phyloP scores from a whole-genome alignment of 2,888 invertebrate genomes.

The Mythimna loreyi region DNA sequence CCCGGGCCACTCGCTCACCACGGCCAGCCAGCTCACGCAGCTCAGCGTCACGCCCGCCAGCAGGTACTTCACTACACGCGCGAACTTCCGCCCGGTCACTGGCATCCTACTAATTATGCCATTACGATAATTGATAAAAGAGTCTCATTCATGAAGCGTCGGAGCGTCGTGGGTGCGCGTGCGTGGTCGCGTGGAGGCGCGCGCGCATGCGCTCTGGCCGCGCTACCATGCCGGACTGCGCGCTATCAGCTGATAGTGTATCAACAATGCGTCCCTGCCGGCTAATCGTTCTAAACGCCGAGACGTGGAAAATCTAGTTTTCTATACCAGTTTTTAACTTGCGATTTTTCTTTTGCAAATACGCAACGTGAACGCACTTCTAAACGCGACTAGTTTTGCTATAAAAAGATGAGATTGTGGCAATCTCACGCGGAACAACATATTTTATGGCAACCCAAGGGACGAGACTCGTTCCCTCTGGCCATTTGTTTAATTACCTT shows the following conservation, averaged over 20 bases:
- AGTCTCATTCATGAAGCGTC: slow-evolving; percentile 53
- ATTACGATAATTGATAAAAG: slow-evolving; percentile 61
- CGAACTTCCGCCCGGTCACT: slow-evolving; percentile 77
- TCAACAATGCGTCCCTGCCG: slow-evolving; percentile 86
- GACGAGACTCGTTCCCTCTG: slow-evolving; percentile 69
- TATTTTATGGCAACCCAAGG: slow-evolving; percentile 75
- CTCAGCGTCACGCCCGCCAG: slow-evolving; percentile 84
- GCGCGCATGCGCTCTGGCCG: slow-evolving; percentile 86
- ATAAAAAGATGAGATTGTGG: slow-evolving; percentile 80
- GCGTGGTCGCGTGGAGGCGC: slow-evolving; percentile 67
- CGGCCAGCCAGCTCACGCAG: slow-evolving; percentile 86
- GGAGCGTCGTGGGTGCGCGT: slow-evolving; percentile 56
- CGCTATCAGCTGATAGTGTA: slow-evolving; percentile 88
- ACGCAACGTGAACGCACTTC: slow-evolving; percentile 75
- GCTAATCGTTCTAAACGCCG: slow-evolving; percentile 87
- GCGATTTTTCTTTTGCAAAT: slow-evolving; percentile 74
- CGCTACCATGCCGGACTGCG: slow-evolving; percentile 88
- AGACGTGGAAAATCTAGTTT: slow-evolving; percentile 88
- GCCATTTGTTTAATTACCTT: slow-evolving; percentile 81
- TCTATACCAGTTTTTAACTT: slow-evolving; percentile 82
- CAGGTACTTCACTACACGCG: slow-evolving; percentile 82
- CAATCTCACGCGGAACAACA: slow-evolving; percentile 84
- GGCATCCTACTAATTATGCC: slow-evolving; percentile 73
- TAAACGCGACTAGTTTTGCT: slow-evolving; percentile 75
- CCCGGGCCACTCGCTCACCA: slow-evolving; percentile 83